These are phyloP conservation scores for Diarsia dahlii DNA, from an alignment of 2,888 invertebrate genomes.

Conservation along the genomic window DNA sequence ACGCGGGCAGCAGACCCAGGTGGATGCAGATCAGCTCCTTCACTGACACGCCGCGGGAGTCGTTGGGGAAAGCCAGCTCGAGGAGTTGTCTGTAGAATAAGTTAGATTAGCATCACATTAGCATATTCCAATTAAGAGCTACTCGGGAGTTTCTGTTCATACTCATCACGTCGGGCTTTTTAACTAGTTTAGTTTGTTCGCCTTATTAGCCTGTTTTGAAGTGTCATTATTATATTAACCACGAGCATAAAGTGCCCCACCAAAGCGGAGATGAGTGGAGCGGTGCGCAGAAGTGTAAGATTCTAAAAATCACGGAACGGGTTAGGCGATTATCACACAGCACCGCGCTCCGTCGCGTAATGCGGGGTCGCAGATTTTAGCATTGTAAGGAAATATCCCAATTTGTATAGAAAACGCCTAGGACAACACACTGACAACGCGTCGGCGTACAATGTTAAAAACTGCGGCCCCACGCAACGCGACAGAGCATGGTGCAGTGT, in stretches of 20 bases:
- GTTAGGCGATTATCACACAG: too few species aligned
- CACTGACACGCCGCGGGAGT: slow-evolving; percentile 79
- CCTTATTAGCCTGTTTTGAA: background rate
- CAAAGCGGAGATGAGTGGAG: background rate
- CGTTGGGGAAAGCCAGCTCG: slow-evolving; percentile 84
- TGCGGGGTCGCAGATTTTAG: too few species aligned
- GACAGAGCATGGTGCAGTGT: too few species aligned
- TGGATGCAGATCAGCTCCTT: slow-evolving; percentile 96
- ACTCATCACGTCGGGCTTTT: background rate
- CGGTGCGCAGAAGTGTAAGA: background rate
- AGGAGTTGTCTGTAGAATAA: slow-evolving; percentile 79
- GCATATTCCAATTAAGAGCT: background rate
- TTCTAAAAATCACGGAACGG: background rate
- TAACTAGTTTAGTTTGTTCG: background rate
- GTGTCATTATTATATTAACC: background rate
- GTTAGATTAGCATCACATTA: background rate
- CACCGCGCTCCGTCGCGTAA: too few species aligned
- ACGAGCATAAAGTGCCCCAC: background rate
- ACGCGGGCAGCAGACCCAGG: slow-evolving; percentile 95
- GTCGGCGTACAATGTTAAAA: too few species aligned
- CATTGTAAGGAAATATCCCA: too few species aligned
- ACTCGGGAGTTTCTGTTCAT: background rate
- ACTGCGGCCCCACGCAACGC: too few species aligned
- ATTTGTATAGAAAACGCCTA: too few species aligned
- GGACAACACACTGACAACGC: too few species aligned